phyloP scores from a whole-genome alignment of 92 coral and sea anemone genomes.

The Blastomussa wellsi region DNA sequence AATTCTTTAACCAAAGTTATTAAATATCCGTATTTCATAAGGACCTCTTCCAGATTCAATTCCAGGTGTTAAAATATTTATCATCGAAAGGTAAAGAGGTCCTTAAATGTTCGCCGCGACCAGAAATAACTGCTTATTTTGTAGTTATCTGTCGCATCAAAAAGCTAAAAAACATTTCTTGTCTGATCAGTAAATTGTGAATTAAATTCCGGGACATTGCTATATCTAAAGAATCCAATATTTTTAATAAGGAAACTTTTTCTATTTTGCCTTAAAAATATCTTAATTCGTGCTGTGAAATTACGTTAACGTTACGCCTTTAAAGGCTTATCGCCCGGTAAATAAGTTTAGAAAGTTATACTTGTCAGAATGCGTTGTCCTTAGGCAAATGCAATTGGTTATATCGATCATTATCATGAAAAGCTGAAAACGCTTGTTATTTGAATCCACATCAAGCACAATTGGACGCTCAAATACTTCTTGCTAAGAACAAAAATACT shows the following conservation, averaged over 20 bases:
- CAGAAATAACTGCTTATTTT: slow-evolving; percentile 24
- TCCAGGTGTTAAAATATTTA: slow-evolving; percentile 30
- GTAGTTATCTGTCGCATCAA: slow-evolving; percentile 1
- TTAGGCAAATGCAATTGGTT: too few species aligned
- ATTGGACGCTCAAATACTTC: not conserved
- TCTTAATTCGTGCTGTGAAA: not conserved
- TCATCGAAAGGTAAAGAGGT: slow-evolving; percentile 4
- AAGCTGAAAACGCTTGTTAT: not conserved
- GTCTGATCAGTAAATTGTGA: not conserved
- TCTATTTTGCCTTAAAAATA: not conserved
- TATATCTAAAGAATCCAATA: not conserved
- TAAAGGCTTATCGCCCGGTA: not conserved
- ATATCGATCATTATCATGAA: not conserved
- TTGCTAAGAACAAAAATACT: not conserved
- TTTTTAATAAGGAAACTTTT: slow-evolving; percentile 7
- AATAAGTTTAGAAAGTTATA: not conserved
- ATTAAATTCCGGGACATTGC: not conserved
- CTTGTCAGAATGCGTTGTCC: too few species aligned
- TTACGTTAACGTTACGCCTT: not conserved
- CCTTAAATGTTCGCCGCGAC: slow-evolving; percentile 18
- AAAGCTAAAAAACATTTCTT: not conserved
- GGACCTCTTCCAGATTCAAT: slow-evolving; percentile 12
- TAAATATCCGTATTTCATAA: slow-evolving; percentile 42
- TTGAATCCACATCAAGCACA: not conserved
- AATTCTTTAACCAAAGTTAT: slow-evolving; percentile 33